phyloP scores from a whole-genome alignment of 2,888 invertebrate species.

The Bombylius discolor region DNA sequence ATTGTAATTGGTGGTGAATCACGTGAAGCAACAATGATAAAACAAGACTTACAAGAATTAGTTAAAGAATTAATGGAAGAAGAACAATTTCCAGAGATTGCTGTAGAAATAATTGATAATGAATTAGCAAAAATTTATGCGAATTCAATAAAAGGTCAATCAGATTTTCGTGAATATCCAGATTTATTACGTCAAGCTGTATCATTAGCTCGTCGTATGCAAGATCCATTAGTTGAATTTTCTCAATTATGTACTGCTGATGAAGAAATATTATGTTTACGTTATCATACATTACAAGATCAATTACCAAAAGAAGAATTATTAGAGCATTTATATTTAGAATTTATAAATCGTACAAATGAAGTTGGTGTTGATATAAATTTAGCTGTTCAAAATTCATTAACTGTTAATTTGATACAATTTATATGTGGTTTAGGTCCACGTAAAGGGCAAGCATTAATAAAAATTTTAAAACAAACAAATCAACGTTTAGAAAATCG shows the following conservation, averaged over 20 bases:
- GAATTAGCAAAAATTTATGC: conserved; percentile 87
- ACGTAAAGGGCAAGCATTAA: conserved; percentile 76
- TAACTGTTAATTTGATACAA: conserved; percentile 81
- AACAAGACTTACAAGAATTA: conserved; percentile 62
- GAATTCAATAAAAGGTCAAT: conserved; percentile 73
- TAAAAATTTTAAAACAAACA: conserved; percentile 77
- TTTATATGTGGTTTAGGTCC: conserved; percentile 96
- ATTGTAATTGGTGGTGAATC: conserved; percentile 86
- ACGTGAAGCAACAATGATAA: conserved; percentile 69
- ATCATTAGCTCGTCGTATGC: conserved; percentile 79
- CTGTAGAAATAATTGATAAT: conserved; percentile 86
- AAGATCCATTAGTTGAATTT: conserved; percentile 93
- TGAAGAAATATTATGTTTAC: conserved; percentile 89
- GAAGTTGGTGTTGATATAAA: conserved; percentile 98
- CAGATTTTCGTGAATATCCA: conserved; percentile 89
- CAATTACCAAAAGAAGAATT: conserved; percentile 74
- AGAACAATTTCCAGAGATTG: conserved; percentile 75
- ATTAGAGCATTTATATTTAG: conserved; percentile 69
- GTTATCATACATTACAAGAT: conserved; percentile 79
- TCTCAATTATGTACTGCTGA: conserved; percentile 92
- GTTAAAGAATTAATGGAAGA: conserved; percentile 63
- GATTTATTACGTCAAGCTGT: conserved; percentile 81
- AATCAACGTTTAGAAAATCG: conserved; percentile 88
- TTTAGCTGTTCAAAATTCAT: conserved; percentile 74
- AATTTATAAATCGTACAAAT: conserved; percentile 90